These are phyloP conservation scores for Sarcophaga rosellei DNA, from an alignment of 2,888 invertebrate species.

Conservation along the genomic window DNA sequence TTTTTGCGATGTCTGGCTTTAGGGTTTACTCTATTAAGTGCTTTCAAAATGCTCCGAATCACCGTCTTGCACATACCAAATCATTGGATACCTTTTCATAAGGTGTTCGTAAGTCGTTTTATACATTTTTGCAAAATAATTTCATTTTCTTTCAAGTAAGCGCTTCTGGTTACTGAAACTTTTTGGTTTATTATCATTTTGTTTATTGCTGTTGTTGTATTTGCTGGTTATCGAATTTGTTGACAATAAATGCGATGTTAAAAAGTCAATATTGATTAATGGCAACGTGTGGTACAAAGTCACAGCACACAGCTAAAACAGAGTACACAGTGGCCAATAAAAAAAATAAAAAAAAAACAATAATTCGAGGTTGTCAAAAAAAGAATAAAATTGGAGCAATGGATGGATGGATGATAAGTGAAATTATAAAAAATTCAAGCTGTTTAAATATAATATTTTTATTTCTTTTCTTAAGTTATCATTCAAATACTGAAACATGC, in stretches of 20 bases:
- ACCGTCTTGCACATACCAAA: too few relatives aligned
- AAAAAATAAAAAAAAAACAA: conserved; percentile 1
- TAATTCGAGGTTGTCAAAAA: not conserved
- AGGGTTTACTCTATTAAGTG: too few relatives aligned
- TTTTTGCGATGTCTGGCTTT: too few relatives aligned
- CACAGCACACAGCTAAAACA: not conserved
- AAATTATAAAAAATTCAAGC: not conserved
- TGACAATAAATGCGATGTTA: not conserved
- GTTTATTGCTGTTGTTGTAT: not conserved
- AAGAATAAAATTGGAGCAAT: conserved; percentile 8
- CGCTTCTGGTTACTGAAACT: not conserved
- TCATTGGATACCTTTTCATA: too few relatives aligned
- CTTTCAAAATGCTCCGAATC: too few relatives aligned
- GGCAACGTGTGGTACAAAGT: conserved; percentile 30
- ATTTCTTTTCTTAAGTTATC: too few relatives aligned
- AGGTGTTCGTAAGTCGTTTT: too few relatives aligned
- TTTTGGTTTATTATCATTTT: too few relatives aligned
- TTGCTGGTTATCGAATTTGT: not conserved
- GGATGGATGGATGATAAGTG: not conserved
- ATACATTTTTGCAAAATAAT: too few relatives aligned
- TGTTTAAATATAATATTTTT: conserved; percentile 18
- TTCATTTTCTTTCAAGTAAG: not conserved
- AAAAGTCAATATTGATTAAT: conserved; percentile 40
- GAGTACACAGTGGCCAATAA: not conserved
- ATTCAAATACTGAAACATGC: too few relatives aligned